Evolutionary conservation across 2,888 invertebrate species (phyloP).

Genomic region (Cheilosia urbana): DNA sequence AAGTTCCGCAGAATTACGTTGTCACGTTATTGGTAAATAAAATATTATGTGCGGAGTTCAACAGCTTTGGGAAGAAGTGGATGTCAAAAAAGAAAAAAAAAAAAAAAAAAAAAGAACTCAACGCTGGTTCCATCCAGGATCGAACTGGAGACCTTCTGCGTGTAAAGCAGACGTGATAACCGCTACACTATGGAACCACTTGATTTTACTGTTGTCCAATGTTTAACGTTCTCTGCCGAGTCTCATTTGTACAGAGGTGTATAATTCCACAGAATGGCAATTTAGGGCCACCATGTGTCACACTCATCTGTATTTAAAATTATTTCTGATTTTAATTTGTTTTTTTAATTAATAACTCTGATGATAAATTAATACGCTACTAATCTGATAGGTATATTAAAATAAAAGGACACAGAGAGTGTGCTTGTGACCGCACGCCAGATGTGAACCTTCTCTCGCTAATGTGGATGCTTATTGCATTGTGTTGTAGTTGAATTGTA

Average conservation of each 20-base stretch:
- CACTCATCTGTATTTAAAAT: too few relatives aligned
- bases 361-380: too few relatives aligned
- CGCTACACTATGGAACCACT: conserved; percentile 84
- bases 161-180: conserved; percentile 85
- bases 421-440: too few relatives aligned
- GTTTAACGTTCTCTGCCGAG: fast-evolving
- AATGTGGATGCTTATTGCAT: too few relatives aligned
- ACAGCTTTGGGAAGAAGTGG: not conserved
- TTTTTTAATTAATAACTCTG: too few relatives aligned
- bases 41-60: not conserved
- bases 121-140: conserved; percentile 83
- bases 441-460: too few relatives aligned
- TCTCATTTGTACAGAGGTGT: too few relatives aligned
- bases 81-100: conserved; percentile 10
- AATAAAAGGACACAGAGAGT: too few relatives aligned
- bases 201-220: not conserved
- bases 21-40: not conserved
- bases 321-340: too few relatives aligned
- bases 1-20: not conserved
- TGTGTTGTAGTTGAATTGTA: too few relatives aligned
- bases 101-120: not conserved
- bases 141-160: conserved; percentile 85
- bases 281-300: not conserved
- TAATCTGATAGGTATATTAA: too few relatives aligned
- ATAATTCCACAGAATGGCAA: not conserved